Base-by-base conservation (phyloP, 1,140 invertebrate genomes). In the Scaptomyza montana region DNA sequence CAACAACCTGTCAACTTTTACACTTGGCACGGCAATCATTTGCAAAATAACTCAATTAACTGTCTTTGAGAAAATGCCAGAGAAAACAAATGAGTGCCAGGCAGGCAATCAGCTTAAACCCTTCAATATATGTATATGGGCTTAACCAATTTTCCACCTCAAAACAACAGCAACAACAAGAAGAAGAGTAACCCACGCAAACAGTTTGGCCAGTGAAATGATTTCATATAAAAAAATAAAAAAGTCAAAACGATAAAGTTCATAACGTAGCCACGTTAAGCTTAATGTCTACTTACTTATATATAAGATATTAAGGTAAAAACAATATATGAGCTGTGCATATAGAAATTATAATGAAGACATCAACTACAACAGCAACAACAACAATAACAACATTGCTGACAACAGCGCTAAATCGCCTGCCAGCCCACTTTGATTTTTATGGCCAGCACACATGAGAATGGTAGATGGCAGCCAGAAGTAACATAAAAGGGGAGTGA, bases 331-430 rank as follows among this genome's bases (percentile, higher is more conserved):
- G 71, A 56, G 76, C 70, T 47, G 71, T 16, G 72, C 78, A 87
- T 86, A 85, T 78, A 74, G 78, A 86, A 87, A 87, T 86, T 86
- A 87, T 86, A 86, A 86, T 86, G 78, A 86, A 86, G 82, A 86
- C 81, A 86, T 86, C 82, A 86, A 72, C 69, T 59, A 66, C 39
- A 70, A 49, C 60, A 36, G 53, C 21, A 2, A 86, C 81, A 86
- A 81, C 82, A 86, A 72, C 69, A 59, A 66, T 28, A 70, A 49
- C 63, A 53, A 39, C 68, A 71, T 74, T 62, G 75, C 68, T 72
- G 69, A 84, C 73, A 78, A 79, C 72, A 68, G 69, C 65, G 65
- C 80, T 76, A 87, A 87, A 86, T 81, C 78, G 82, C 82, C 82
- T 75, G 77, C 81, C 81, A 86, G 82, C 82, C 82, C 82, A 87